Base-by-base conservation (phyloP, 2,797 vertebrate genomes). In the Xiphophorus birchmanni region DNA sequence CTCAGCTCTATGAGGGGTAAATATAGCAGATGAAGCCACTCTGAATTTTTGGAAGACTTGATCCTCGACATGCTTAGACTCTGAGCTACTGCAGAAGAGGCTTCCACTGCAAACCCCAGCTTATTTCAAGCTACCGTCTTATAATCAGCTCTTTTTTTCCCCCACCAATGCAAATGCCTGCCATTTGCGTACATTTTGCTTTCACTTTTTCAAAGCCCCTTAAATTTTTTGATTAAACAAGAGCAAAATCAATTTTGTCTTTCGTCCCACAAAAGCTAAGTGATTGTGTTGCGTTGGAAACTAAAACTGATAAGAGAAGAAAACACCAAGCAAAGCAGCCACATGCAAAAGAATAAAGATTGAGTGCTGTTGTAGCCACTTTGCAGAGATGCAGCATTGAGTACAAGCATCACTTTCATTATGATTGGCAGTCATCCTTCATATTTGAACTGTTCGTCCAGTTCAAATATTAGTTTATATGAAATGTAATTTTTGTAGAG, bases 181-280 rank as follows among this genome's bases (percentile, higher is more conserved):
- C 58, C 69, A 72, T 45, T 73, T 74, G 58, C 81, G 79, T 87
- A 84, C 88, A 82, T 82, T 78, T 85, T 29, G 82, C 56, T 84
- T 93, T 88, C 74, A 86, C 90, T 91, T 89, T 73, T 63, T 54
- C 26, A 44, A 78, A 90, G 80, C 89, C 86, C 91, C 87, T 92
- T 90, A 80, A 76, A 83, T 67, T 85, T n/a, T 93, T 87, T 90
- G 87, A 94, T 93, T 94, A 90, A 83, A 77, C 79, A 45, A 88
- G 90, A 91, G 79, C 78, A 83, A 91, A 94, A 93, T 90, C 90
- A 84, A 94, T 90, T 94, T 95, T 82, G 91, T 90, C 77, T 79
- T 85, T 87, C 67, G 79, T 84, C 88, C 84, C 65, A 63, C 12
- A 48, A 84, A 52, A 93, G 90, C 94, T 93, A 88, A 91, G 93